Evolutionary conservation across 2,888 invertebrate genomes (phyloP).

Genomic region (Carpatolechia fugitivella): DNA sequence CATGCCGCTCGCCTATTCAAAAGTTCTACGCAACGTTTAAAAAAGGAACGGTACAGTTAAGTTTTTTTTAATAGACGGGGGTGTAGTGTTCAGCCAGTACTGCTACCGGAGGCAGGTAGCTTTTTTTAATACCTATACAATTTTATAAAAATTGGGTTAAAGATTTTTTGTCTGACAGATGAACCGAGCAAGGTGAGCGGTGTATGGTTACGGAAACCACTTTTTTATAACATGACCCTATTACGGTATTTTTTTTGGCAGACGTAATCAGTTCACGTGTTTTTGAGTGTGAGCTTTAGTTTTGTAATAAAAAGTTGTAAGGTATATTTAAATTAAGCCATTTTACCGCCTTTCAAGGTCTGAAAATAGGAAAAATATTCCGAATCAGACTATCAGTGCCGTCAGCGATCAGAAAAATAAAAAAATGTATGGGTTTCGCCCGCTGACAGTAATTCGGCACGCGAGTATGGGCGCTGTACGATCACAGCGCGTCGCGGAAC

Average conservation of each 20-base stretch:
- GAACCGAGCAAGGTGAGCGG: constrained; percentile 70
- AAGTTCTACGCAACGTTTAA: constrained; percentile 32
- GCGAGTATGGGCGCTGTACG: too few relatives aligned
- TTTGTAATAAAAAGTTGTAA: background rate
- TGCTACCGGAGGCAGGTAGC: constrained; percentile 72
- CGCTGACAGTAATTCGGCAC: too few relatives aligned
- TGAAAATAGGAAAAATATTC: too few relatives aligned
- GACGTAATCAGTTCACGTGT: constrained; percentile 58
- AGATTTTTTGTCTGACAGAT: constrained; percentile 60
- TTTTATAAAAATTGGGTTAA: constrained; percentile 71
- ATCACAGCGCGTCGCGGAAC: too few relatives aligned
- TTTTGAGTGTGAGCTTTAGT: constrained; percentile 25
- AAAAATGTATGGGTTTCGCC: too few relatives aligned
- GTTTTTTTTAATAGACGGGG: constrained; percentile 42
- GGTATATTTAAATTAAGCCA: too few relatives aligned
- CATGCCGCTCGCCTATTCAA: constrained; percentile 41
- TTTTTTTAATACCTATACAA: constrained; percentile 52
- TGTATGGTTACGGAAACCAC: constrained; percentile 74
- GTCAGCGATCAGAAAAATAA: too few relatives aligned
- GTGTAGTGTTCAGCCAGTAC: constrained; percentile 31
- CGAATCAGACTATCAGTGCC: too few relatives aligned
- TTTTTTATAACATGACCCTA: constrained; percentile 64
- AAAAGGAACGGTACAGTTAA: constrained; percentile 57
- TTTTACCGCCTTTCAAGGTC: too few relatives aligned
- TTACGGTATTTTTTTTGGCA: constrained; percentile 55